Percentiles rank a stretch among this genome's conserved stretches.
phyloP scores from a whole-genome alignment of 2,888 invertebrate genomes.

The Hydropsyche betteni region DNA sequence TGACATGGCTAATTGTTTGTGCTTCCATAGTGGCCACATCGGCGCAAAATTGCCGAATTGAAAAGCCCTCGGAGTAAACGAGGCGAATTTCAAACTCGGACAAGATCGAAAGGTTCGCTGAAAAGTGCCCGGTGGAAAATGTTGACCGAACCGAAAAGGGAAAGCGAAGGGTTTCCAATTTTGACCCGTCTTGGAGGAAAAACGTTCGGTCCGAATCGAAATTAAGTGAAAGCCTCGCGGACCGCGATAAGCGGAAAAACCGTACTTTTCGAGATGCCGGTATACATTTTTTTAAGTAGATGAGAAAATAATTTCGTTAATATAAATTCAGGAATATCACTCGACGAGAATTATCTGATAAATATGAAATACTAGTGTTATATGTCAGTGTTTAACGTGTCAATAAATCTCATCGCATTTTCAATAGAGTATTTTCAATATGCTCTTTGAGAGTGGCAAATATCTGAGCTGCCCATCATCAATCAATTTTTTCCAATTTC shows the following conservation, averaged over 20 bases:
- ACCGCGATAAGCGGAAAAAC: not conserved
- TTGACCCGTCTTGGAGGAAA: not conserved
- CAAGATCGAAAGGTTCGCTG: slow-evolving; percentile 12
- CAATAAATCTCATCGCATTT: slow-evolving; percentile 11
- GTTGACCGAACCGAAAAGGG: slow-evolving; percentile 22
- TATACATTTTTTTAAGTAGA: not conserved
- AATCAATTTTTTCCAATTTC: slow-evolving; percentile 30
- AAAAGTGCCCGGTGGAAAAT: not conserved
- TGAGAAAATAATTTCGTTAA: not conserved
- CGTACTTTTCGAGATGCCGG: not conserved
- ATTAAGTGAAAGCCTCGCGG: slow-evolving; percentile 14
- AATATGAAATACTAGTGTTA: too few relatives aligned
- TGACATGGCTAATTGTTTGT: slow-evolving; percentile 1
- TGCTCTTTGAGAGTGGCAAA: slow-evolving; percentile 10
- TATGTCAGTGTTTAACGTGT: not conserved
- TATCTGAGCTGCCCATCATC: slow-evolving; percentile 28
- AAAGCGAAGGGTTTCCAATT: slow-evolving; percentile 8
- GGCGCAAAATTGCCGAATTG: not conserved
- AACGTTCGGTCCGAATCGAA: not conserved
- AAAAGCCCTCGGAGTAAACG: slow-evolving; percentile 1
- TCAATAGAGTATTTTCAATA: slow-evolving; percentile 9
- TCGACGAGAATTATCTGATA: too few relatives aligned
- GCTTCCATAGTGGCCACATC: not conserved
- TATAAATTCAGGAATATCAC: too few relatives aligned
- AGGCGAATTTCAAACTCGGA: not conserved